Evolutionary conservation across 2,113 vertebrate species (phyloP).

Genomic region (Craseonycteris thonglongyai): DNA sequence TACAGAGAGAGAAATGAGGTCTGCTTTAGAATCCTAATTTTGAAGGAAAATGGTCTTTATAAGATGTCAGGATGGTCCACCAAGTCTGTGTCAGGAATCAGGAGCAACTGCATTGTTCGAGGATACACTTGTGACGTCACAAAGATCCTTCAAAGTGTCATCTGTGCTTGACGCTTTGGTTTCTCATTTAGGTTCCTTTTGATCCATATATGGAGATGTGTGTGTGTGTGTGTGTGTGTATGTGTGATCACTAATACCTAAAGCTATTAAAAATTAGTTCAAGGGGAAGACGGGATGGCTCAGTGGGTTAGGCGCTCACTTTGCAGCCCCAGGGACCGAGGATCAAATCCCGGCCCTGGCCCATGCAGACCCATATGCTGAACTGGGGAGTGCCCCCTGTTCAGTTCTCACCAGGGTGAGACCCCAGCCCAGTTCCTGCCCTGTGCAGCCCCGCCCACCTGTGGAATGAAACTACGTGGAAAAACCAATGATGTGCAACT

Average conservation of each 20-base stretch:
- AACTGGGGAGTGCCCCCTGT: too few species aligned
- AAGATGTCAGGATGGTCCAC: too few species aligned
- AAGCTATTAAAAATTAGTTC: not conserved
- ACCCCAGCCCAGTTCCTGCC: too few species aligned
- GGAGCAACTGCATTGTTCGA: not conserved
- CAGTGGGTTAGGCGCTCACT: too few species aligned
- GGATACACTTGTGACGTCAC: not conserved
- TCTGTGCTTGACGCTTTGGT: not conserved
- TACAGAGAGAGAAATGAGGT: not conserved
- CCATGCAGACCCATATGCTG: too few species aligned
- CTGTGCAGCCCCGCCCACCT: too few species aligned
- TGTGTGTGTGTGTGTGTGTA: not conserved
- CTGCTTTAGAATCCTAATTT: not conserved
- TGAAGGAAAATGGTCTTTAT: not conserved
- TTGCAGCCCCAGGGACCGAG: too few species aligned
- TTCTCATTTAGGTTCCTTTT: not conserved
- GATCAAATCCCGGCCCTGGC: too few species aligned
- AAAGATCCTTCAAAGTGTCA: not conserved
- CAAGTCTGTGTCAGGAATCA: not conserved
- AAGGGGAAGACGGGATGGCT: too few species aligned
- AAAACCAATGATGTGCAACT: too few species aligned
- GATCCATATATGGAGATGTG: not conserved
- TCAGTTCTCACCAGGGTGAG: too few species aligned
- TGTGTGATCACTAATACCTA: not conserved
- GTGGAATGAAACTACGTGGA: too few species aligned